Conservation (phyloP, 2,888 invertebrate genomes). For the Eustalomyia histrio region DNA sequence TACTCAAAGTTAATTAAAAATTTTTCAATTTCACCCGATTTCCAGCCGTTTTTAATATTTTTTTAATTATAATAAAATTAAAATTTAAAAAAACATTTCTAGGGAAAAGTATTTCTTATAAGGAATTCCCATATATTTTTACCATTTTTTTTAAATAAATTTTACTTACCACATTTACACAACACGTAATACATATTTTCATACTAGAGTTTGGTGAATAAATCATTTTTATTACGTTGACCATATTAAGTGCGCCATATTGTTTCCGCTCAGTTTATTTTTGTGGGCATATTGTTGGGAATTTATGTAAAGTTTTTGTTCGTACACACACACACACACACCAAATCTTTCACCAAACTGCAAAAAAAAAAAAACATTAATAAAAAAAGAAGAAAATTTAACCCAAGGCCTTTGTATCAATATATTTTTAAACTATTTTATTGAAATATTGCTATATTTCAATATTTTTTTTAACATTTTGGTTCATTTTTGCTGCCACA, state of each 20-base stretch:
- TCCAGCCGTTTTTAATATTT: no score
- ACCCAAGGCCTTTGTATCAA: neutral
- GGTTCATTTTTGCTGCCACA: neutral
- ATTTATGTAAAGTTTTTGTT: conserved; percentile 5
- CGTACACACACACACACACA: neutral
- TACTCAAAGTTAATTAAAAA: no score
- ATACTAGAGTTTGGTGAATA: conserved; percentile 22
- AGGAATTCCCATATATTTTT: neutral
- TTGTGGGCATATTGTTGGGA: conserved; percentile 19
- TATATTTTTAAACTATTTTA: conserved; percentile 5
- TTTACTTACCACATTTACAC: no score
- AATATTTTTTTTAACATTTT: neutral
- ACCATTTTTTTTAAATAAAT: no score
- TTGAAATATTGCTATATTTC: conserved; percentile 17
- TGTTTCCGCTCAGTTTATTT: conserved; percentile 58
- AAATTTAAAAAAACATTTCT: no score
- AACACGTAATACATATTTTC: neutral
- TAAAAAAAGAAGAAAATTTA: neutral
- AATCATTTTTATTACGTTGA: conserved; percentile 61
- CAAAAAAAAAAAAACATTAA: neutral
- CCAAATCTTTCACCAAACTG: neutral
- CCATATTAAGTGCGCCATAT: conserved; percentile 57
- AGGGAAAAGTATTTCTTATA: no score
- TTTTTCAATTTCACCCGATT: no score
- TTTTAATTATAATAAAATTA: no score